Evolutionary conservation across 2,113 vertebrate species (phyloP).

Genomic region (Okapia johnstoni): DNA sequence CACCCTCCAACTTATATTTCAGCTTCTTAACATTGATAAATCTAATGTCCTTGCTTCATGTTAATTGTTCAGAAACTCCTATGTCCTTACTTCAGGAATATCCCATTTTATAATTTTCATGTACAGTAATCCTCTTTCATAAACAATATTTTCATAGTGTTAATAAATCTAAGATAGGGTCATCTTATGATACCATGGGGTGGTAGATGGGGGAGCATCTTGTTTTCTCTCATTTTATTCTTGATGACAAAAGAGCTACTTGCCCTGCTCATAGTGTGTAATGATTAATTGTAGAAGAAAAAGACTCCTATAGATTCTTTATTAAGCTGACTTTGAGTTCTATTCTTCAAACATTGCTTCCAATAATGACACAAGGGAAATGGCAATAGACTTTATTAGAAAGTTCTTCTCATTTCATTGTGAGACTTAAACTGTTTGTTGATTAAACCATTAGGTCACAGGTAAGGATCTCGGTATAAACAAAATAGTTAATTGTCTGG

Average conservation of each 20-base stretch:
- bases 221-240: conserved; percentile 17
- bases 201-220: background rate
- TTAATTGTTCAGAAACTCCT: background rate
- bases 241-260: background rate
- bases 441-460: background rate
- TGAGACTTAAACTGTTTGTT: background rate
- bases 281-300: background rate
- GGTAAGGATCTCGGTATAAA: background rate
- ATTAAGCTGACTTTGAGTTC: background rate
- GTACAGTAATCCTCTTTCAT: background rate
- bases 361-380: background rate
- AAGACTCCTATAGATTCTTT: background rate
- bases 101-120: background rate
- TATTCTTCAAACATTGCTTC: background rate
- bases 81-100: background rate
- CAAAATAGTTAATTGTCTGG: background rate
- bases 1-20: background rate
- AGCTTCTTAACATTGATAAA: background rate
- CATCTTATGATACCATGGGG: background rate
- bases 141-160: background rate
- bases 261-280: background rate
- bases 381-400: background rate
- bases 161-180: background rate
- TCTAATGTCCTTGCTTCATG: background rate
- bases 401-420: background rate